Conservation (phyloP, 2,797 vertebrate genomes). For the Oceanodroma leucorhoa region DNA sequence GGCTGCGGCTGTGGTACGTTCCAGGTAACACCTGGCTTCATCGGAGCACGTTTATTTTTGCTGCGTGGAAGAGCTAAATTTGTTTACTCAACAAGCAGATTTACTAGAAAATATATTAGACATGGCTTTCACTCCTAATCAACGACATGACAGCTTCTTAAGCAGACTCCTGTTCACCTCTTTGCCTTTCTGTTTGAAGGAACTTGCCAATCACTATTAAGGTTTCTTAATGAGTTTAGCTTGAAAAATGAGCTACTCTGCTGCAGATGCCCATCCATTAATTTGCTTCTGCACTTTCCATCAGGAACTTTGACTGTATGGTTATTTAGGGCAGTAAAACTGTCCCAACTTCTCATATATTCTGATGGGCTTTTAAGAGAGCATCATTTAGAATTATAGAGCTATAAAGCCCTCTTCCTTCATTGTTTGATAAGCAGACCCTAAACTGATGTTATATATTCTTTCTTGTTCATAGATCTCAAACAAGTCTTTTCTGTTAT, state of each 20-base stretch:
- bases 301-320: neutral
- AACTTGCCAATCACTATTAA: constrained; percentile 51
- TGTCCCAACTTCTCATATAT: constrained; percentile 11
- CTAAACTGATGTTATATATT: neutral
- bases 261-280: constrained; percentile 3
- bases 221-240: constrained; percentile 40
- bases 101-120: constrained; percentile 52
- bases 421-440: constrained; percentile 33
- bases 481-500: neutral
- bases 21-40: neutral
- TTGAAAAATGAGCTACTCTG: neutral
- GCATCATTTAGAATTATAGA: constrained; percentile 36
- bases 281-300: neutral
- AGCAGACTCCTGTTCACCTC: constrained; percentile 6
- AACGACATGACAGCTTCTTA: neutral
- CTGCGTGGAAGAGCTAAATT: neutral
- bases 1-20: neutral
- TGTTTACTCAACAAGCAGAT: constrained; percentile 36
- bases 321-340: constrained; percentile 49
- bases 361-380: constrained; percentile 38
- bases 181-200: neutral
- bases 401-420: constrained; percentile 31
- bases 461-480: constrained; percentile 20
- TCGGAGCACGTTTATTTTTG: neutral
- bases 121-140: constrained; percentile 49